Base-by-base conservation (phyloP, 2,888 invertebrate species). In the Amitus sp. region DNA sequence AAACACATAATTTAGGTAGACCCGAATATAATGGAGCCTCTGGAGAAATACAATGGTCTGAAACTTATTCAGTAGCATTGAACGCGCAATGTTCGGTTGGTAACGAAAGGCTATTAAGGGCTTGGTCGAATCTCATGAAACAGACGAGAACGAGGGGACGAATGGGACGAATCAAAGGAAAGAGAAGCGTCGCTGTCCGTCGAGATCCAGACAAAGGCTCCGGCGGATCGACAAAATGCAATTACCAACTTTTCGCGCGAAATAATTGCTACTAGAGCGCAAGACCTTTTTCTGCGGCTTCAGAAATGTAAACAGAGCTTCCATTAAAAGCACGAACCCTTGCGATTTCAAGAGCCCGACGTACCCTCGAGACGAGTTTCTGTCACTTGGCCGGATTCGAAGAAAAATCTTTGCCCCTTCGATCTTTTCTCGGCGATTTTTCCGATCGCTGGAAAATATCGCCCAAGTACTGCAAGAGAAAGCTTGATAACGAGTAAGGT, bases 281-380 rank as follows among this genome's bases (percentile, higher is more conserved):
- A 10, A n/a, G 20, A 19, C n/a, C 43, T 6, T 18, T 18, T 12
- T 9, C 15, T 10, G 28, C 27, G 10, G 7, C 18, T 18, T 19
- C 18, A 42, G 61, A 55, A 67, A 70, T 70, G 72, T 72, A 73
- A 75, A 75, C 73, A 75, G 67, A 68, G 55, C 67, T 67, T 71
- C 75, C 74, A 75, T 75, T 74, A 63, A 56, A 43, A 40, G 45
- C 47, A 28, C 46, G 30, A 49, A 45, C 20, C 33, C 51, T 37
- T 45, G 49, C 52, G 15, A 59, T 28, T 34, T 51, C 42, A 59
- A 53, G 59, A n/a, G n/a, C n/a, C n/a, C n/a, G n/a, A n/a, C n/a
- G n/a, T 59, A n/a, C 34, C 10, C 37, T 17, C 15, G 37, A 3
- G 30, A 30, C 30, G 10, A 7, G 30, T 30, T 30, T 30, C n/a